Evolutionary conservation across 1,140 invertebrate genomes (phyloP).

Genomic region (Zaprionus gabonicus): DNA sequence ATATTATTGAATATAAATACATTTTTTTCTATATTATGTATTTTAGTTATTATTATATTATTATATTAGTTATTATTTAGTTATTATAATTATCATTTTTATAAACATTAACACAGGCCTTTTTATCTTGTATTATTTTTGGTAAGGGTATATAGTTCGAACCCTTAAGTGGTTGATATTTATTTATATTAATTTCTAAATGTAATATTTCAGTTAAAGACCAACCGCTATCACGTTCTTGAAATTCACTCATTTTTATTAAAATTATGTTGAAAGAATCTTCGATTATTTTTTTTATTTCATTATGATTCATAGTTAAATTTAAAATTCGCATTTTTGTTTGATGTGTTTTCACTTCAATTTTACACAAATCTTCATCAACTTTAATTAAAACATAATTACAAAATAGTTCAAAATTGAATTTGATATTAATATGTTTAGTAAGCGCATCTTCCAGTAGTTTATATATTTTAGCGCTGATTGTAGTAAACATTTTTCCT

Average conservation of each 20-base stretch:
- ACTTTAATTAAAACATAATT: conserved; percentile 36
- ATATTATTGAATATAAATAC: conserved; percentile 2
- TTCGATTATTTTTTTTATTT: conserved; percentile 20
- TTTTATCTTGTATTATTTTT: conserved; percentile 59
- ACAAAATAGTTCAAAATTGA: too few species aligned
- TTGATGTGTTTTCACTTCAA: conserved; percentile 21
- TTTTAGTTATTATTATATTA: not conserved
- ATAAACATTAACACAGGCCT: conserved; percentile 70
- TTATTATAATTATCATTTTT: conserved; percentile 49
- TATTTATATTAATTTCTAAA: conserved; percentile 68
- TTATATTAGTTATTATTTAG: too few species aligned
- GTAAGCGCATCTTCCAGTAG: conserved; percentile 20
- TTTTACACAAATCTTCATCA: conserved; percentile 16
- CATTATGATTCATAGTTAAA: conserved; percentile 14
- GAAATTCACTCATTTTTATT: conserved; percentile 63
- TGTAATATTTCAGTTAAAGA: conserved; percentile 59
- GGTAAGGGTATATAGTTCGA: conserved; percentile 47
- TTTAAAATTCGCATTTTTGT: conserved; percentile 30
- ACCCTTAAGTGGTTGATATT: conserved; percentile 57
- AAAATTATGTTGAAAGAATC: too few species aligned
- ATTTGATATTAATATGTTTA: conserved; percentile 35
- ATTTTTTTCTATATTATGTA: conserved; percentile 7
- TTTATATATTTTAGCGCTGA: conserved; percentile 3
- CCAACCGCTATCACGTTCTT: conserved; percentile 76
- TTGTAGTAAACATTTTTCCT: not conserved